Conservation (phyloP, 2,113 vertebrate species). For the Craseonycteris thonglongyai region DNA sequence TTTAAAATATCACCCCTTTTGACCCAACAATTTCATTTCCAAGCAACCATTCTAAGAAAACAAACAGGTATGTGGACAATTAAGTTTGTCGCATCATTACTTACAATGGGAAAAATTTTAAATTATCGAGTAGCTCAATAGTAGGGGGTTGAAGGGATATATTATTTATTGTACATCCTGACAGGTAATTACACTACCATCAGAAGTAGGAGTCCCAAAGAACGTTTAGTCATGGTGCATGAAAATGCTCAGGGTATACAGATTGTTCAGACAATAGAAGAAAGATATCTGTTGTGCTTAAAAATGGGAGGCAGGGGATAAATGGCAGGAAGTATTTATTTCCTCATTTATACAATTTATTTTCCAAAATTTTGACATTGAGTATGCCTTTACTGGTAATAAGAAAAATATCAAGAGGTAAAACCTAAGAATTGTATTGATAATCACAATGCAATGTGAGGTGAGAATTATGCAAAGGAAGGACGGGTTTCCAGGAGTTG, state of each 20-base stretch:
- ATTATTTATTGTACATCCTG: background rate
- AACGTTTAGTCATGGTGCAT: background rate
- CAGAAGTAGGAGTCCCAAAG: background rate
- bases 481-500: background rate
- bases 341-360: background rate
- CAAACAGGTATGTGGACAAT: background rate
- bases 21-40: background rate
- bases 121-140: background rate
- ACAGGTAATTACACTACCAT: constrained; percentile 6
- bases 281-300: background rate
- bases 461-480: background rate
- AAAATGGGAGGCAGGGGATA: background rate
- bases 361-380: background rate
- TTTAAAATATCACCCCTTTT: constrained; percentile 20
- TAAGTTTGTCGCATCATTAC: constrained; percentile 18
- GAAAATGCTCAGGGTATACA: background rate
- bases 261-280: background rate
- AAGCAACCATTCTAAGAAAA: background rate
- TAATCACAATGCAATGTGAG: background rate
- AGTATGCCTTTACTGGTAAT: background rate
- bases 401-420: background rate
- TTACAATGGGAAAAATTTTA: background rate
- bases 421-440: background rate
- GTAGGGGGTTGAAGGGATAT: background rate
- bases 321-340: background rate